These are phyloP conservation scores for Aphrocallistes beatrix DNA, from an alignment of 37 sponge, comb jelly and placozoan species.

Conservation along the genomic window DNA sequence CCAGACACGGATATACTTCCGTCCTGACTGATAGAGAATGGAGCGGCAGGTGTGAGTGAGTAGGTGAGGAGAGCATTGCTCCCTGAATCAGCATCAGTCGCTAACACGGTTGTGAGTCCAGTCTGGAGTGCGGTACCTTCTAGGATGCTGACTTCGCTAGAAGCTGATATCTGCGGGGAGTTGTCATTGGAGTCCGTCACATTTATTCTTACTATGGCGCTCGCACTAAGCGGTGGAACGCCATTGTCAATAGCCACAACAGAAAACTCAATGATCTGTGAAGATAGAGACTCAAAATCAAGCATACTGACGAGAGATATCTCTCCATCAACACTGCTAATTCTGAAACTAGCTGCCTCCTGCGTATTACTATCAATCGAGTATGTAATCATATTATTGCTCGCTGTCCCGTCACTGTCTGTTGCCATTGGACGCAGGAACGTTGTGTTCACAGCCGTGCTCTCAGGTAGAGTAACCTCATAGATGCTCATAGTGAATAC, in stretches of 20 bases:
- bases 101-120: not conserved
- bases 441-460: not conserved
- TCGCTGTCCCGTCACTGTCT: not conserved
- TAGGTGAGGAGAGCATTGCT: not conserved
- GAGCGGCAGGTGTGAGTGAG: not conserved
- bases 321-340: slow-evolving; percentile 16
- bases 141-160: not conserved
- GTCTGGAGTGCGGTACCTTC: not conserved
- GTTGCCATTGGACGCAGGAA: not conserved
- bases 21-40: not conserved
- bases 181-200: slow-evolving; percentile 36
- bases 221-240: not conserved
- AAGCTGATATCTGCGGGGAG: not conserved
- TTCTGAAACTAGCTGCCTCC: not conserved
- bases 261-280: slow-evolving; percentile 11
- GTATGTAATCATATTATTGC: slow-evolving; percentile 14
- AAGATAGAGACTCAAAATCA: slow-evolving; percentile 24
- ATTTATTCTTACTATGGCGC: not conserved
- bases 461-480: not conserved
- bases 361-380: not conserved
- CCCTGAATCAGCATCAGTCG: slow-evolving; percentile 21
- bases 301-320: slow-evolving; percentile 17
- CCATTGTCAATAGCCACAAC: slow-evolving; percentile 47
- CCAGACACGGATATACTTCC: not conserved
- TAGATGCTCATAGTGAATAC: not conserved